Base-by-base conservation (phyloP, 2,888 invertebrate species). In the Xanthia icteritia region DNA sequence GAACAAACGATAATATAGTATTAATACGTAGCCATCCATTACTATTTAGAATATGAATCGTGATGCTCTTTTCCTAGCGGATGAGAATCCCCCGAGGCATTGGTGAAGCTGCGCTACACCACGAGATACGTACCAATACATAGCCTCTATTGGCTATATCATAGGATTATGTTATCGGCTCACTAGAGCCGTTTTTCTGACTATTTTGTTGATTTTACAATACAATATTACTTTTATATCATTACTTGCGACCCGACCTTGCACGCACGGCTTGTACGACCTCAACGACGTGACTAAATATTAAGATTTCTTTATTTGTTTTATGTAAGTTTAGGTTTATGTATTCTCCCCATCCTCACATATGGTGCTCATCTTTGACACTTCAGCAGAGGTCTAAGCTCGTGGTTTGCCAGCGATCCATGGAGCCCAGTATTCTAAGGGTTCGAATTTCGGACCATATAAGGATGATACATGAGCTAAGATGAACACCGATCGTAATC, bases 11-110 rank as follows among this genome's bases (percentile, higher is more conserved):
- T 60, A 54, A 17, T 39, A 65, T 27, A 39, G 31, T 48, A 56
- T 76, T 76, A 58, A 56, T 61, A 56, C n/a, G 54, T 36, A 67
- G 70, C 54, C 51, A 63, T 71, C 63, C 81, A 76, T 80, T 76
- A 68, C 77, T 77, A 81, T 72, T 81, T 81, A 54, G 67, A 81
- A 68, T 81, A 58, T 72, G 81, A 81, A 72, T 76, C 54, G 54
- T 68, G 67, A 71, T 68, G 77, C 54, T 77, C 72, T 81, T 77
- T 80, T 77, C 67, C 58, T 67, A 20, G 51, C 54, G 58, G 48
- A 36, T 56, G 36, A 13, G 54, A 31, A 56, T 80, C 61, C 71
- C 79, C 51, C 31, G 76, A 39, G 81, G 81, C 56, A 31, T 6
- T 1, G 54, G 65, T 42, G 27, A 65, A 68, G 67, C 76, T 27